A percentile compares a stretch with the other conserved stretches of the same genome.
These are phyloP conservation scores for Melanocharis versteri DNA, from an alignment of 2,113 vertebrate genomes.

Conservation along the genomic window DNA sequence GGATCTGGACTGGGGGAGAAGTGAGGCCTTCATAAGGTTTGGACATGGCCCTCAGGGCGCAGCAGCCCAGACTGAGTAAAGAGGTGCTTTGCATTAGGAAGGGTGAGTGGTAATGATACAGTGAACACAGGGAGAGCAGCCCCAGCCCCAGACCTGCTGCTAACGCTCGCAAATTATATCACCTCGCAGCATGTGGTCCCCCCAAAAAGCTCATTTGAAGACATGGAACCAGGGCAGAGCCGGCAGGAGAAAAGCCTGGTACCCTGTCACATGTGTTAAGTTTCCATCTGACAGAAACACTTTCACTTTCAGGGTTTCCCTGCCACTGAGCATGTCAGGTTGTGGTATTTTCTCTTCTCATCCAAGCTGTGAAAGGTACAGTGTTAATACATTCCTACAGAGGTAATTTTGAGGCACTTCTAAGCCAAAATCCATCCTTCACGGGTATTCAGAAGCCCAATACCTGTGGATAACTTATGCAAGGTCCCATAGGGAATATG, in stretches of 20 bases:
- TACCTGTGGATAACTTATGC: neutral
- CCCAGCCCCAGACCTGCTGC: neutral
- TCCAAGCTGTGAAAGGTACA: neutral
- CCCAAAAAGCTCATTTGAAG: neutral
- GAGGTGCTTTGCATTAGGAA: neutral
- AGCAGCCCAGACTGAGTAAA: neutral
- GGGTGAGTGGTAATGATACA: accelerated
- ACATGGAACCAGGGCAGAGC: neutral
- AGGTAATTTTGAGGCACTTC: neutral
- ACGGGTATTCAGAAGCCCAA: neutral
- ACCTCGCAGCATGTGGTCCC: neutral
- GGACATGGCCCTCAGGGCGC: neutral
- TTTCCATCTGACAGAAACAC: neutral
- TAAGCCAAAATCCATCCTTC: neutral
- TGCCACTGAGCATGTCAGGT: neutral
- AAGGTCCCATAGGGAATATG: neutral
- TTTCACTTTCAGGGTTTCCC: neutral
- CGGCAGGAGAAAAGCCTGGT: accelerated
- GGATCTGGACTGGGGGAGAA: neutral
- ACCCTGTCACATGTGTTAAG: accelerated
- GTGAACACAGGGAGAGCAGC: neutral
- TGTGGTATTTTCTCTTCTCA: neutral
- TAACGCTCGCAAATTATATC: neutral
- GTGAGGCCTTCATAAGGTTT: neutral
- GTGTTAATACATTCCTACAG: neutral